Evolutionary conservation across 2,797 vertebrate genomes (phyloP), one percentile per base, ranked within the genome.

Genomic region (Craterocephalus amniculus): DNA sequence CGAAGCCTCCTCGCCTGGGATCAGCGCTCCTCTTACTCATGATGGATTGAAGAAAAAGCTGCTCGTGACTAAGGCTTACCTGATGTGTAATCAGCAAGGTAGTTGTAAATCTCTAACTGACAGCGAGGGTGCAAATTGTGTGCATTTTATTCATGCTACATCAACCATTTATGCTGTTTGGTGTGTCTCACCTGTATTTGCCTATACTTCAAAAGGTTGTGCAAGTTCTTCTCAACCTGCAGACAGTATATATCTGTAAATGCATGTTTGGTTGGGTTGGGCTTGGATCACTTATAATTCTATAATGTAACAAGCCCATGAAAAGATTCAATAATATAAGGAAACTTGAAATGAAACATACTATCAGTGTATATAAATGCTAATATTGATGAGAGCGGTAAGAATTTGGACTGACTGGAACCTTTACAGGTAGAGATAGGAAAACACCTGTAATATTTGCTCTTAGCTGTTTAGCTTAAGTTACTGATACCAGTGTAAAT

Each of bases 191-290:
- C 36, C 88, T 84, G 85, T 87, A 90, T 90, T 89, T 90, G 61
- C 55, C 90, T 89, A 81, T 89, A 90, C 90, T 90, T 90, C 67
- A 63, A 82, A 87, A 87, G 89, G 90, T 89, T 88, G 86, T 68
- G 81, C 81, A 87, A 89, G 84, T 85, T 89, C 66, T 76, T 12
- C 63, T 63, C 58, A 63, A 60, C 68, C 36, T 36, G 52, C 68
- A 62, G 67, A 78, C 68, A 45, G 49, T 65, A 34, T 58, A 31
- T 27, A 16, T 40, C n/a, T 58, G 54, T 61, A 24, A 48, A 12
- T 54, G 26, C 26, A 16, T 71, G 20, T 9, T 38, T 9, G 22
- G 12, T 45, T 40, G 32, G 32, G 9, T 18, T 26, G 24, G 11
- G 8, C n/a, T 16, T 3, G 11, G 4, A 40, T 40, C 24, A 55